Conservation (phyloP, 2,113 vertebrate genomes). For the Nycticorax nycticorax region DNA sequence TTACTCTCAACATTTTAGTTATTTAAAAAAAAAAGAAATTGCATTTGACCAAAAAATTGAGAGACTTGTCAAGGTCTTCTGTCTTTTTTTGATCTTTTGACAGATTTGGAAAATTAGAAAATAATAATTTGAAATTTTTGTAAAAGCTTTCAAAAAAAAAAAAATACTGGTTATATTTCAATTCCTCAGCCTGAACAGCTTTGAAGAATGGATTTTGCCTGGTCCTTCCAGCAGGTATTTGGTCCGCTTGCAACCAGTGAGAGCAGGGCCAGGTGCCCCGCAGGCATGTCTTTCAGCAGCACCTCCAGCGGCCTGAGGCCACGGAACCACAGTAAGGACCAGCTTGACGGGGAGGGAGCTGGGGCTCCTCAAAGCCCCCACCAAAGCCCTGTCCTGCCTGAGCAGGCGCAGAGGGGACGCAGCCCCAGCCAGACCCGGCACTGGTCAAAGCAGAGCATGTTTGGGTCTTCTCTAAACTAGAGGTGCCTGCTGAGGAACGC, state of each 20-base stretch:
- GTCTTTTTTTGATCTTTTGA: background rate
- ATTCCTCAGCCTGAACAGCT: background rate
- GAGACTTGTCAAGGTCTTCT: background rate
- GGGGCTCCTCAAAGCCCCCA: background rate
- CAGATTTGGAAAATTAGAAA: background rate
- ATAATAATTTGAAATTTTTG: background rate
- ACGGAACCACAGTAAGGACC: background rate
- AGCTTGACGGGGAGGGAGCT: background rate
- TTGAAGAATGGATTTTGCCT: background rate
- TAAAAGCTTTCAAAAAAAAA: background rate
- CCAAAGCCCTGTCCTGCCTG: fast-evolving
- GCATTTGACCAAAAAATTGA: background rate
- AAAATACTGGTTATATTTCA: background rate
- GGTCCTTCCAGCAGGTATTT: background rate
- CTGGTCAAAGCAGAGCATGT: background rate
- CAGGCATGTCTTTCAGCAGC: background rate
- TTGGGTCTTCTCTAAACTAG: background rate
- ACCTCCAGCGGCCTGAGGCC: background rate
- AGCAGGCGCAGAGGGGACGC: background rate
- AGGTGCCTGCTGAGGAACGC: fast-evolving
- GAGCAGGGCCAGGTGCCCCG: background rate
- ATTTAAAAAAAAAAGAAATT: background rate
- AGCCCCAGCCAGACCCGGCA: background rate
- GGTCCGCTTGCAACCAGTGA: background rate
- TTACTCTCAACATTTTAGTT: background rate